Conservation (phyloP, 1,140 invertebrate genomes). For the Bombus waltoni region DNA sequence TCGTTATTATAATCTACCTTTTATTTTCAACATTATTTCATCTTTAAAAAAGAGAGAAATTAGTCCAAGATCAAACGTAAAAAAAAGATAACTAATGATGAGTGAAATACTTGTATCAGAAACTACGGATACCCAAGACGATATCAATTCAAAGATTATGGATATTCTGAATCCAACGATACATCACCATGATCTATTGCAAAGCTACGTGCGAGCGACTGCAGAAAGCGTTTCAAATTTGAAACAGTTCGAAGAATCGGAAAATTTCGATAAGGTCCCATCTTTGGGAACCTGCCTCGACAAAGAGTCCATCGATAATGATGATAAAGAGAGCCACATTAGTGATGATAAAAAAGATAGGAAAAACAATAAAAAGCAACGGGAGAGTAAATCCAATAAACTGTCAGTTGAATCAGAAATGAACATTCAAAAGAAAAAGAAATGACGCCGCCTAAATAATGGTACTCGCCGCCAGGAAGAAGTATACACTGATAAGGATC, state of each 20-base stretch:
- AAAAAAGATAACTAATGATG: neutral
- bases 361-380: conserved; percentile 4
- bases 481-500: conserved; percentile 94
- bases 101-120: conserved; percentile 3
- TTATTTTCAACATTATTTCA: neutral
- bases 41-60: neutral
- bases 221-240: conserved; percentile 74
- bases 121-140: conserved; percentile 15
- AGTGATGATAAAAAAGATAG: neutral
- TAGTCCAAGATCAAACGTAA: neutral
- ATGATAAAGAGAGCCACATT: conserved; percentile 12
- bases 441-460: conserved; percentile 76
- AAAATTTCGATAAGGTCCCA: neutral
- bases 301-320: conserved; percentile 9
- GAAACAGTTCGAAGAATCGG: conserved; percentile 39
- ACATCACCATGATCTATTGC: conserved; percentile 88
- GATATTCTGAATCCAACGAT: conserved; percentile 76
- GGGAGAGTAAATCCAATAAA: conserved; percentile 4
- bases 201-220: conserved; percentile 88
- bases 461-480: conserved; percentile 85
- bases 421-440: conserved; percentile 83
- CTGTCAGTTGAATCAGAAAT: conserved; percentile 74
- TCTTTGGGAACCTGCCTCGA: conserved; percentile 13
- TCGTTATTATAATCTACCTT: neutral
- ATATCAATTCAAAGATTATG: conserved; percentile 67